A percentile compares a stretch with the other conserved stretches of the same genome.
Conservation (phyloP, 2,797 vertebrate genomes). For the Florisuga fusca region DNA sequence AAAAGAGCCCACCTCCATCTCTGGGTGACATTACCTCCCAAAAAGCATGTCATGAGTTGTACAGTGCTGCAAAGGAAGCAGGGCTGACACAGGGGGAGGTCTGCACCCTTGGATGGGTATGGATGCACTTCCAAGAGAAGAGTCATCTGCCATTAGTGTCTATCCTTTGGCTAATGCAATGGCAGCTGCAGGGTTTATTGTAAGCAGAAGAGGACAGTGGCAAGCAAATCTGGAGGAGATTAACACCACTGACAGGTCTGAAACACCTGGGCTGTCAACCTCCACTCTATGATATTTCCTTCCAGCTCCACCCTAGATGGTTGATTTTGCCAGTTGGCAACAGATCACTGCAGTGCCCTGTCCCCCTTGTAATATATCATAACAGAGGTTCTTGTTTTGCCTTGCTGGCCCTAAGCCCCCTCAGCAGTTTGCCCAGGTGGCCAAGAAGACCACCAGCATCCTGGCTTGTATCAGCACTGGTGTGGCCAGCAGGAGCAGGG, state of each 20-base stretch:
- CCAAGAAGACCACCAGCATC: no score
- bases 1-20: neutral
- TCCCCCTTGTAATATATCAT: fast-evolving
- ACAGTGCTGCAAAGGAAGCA: neutral
- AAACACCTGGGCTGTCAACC: neutral
- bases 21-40: neutral
- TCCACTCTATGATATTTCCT: neutral
- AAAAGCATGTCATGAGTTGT: neutral
- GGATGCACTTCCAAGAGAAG: fast-evolving
- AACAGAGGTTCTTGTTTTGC: fast-evolving
- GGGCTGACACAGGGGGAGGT: neutral
- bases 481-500: no score
- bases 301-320: neutral
- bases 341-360: neutral
- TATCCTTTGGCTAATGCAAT: neutral
- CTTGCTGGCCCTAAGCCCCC: neutral
- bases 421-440: no score
- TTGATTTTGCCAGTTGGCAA: neutral
- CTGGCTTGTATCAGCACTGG: no score
- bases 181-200: neutral
- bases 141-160: neutral
- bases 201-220: neutral
- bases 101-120: neutral
- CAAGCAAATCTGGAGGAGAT: neutral
- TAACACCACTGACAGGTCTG: neutral